These are phyloP conservation scores for Shinisaurus crocodilurus DNA, from an alignment of 2,113 vertebrate genomes.

Conservation along the genomic window DNA sequence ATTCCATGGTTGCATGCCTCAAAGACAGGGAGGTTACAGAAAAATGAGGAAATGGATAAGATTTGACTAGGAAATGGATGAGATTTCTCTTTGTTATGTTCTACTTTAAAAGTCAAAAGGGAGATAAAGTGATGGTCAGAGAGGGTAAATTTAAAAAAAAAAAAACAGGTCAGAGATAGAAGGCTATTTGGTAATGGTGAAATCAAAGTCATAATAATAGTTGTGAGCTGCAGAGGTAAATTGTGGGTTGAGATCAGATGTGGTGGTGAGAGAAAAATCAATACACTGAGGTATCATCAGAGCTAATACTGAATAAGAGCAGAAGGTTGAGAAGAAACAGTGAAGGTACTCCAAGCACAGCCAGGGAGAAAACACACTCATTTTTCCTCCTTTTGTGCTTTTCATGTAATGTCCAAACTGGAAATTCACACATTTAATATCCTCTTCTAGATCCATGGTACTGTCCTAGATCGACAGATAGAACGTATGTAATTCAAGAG, in stretches of 20 bases:
- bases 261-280: not conserved
- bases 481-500: conserved; percentile 28
- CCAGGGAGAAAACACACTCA: not conserved
- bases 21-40: not conserved
- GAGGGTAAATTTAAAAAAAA: not conserved
- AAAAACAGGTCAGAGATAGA: not conserved
- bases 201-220: not conserved
- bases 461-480: conserved; percentile 43
- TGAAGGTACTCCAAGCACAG: not conserved
- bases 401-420: conserved; percentile 12
- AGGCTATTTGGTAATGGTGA: not conserved
- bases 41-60: not conserved
- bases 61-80: not conserved
- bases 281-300: not conserved
- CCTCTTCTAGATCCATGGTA: conserved; percentile 23
- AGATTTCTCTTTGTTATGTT: not conserved
- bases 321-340: not conserved
- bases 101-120: not conserved
- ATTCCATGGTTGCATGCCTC: not conserved
- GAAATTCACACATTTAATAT: conserved; percentile 38
- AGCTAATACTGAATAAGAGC: not conserved
- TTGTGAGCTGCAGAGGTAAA: not conserved
- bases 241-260: not conserved
- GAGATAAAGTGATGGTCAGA: not conserved
- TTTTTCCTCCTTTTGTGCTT: not conserved